Conservation (phyloP, 2,113 vertebrate species). For the Burhinus oedicnemus region DNA sequence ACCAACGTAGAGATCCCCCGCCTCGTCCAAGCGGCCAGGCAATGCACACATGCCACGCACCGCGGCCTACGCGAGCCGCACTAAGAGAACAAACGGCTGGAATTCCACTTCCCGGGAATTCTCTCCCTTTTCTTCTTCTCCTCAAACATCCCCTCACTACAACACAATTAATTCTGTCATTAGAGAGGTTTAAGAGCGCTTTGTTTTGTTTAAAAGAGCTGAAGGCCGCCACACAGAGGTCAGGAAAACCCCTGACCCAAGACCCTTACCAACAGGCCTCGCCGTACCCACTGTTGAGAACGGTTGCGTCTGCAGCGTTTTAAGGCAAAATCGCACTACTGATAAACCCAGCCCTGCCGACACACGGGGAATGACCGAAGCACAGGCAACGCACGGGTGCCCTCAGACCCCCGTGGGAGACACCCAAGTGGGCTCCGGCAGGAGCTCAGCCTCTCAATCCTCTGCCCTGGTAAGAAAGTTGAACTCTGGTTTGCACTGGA, state of each 20-base stretch:
- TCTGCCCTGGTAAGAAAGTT: background rate
- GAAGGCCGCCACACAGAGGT: background rate
- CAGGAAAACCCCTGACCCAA: background rate
- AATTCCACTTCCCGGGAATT: background rate
- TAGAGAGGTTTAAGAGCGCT: background rate
- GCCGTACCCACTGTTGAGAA: accelerated
- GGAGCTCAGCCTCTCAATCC: background rate
- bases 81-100: too few relatives aligned
- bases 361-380: accelerated
- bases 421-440: background rate
- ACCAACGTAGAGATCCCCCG: accelerated
- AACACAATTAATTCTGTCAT: background rate
- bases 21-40: background rate
- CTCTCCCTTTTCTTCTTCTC: background rate
- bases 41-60: accelerated
- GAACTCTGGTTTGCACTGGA: background rate
- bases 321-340: too few relatives aligned
- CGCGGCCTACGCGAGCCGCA: background rate
- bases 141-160: background rate
- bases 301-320: accelerated
- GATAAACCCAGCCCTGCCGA: background rate
- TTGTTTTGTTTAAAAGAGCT: background rate
- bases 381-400: accelerated
- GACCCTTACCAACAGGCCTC: background rate
- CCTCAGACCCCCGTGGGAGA: background rate